Percentiles rank a stretch among this genome's conserved stretches.
phyloP scores from a whole-genome alignment of 1,140 invertebrate genomes.

The Drosophila rufa region DNA sequence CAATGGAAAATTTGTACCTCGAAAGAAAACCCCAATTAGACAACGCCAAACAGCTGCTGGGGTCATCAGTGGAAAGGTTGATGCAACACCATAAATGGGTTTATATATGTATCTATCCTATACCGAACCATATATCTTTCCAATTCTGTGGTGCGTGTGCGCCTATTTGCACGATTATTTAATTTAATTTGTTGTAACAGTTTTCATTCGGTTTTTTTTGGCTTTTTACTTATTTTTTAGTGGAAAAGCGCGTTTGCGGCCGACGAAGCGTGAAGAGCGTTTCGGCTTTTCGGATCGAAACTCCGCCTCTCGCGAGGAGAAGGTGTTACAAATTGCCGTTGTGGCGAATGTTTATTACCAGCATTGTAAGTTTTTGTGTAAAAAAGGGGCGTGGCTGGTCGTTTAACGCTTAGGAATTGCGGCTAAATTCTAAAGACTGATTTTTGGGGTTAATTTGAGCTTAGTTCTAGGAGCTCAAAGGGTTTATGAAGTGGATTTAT shows the following conservation, averaged over 20 bases:
- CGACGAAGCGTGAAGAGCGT: constrained; percentile 70
- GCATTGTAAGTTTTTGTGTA: constrained; percentile 42
- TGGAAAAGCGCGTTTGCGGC: constrained; percentile 49
- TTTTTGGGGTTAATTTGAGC: neutral
- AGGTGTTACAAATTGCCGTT: constrained; percentile 61
- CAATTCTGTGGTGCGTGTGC: constrained; percentile 48
- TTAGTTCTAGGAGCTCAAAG: neutral
- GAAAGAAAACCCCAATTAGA: constrained; percentile 59
- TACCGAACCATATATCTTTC: constrained; percentile 10
- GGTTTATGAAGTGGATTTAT: neutral
- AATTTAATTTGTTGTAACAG: constrained; percentile 82
- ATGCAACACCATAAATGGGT: constrained; percentile 16
- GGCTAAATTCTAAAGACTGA: neutral
- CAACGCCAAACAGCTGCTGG: constrained; percentile 41
- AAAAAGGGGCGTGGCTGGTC: constrained; percentile 28
- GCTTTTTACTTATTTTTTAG: constrained; percentile 19
- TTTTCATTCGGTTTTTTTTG: constrained; percentile 51
- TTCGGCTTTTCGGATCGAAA: constrained; percentile 45
- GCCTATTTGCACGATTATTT: constrained; percentile 65
- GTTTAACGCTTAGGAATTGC: neutral
- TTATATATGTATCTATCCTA: neutral
- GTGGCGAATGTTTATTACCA: constrained; percentile 46
- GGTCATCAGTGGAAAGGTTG: constrained; percentile 49
- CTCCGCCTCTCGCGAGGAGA: constrained; percentile 49
- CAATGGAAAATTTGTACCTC: constrained; percentile 70